Conservation (phyloP, 2,797 vertebrate genomes). For the Acridotheres tristis region DNA sequence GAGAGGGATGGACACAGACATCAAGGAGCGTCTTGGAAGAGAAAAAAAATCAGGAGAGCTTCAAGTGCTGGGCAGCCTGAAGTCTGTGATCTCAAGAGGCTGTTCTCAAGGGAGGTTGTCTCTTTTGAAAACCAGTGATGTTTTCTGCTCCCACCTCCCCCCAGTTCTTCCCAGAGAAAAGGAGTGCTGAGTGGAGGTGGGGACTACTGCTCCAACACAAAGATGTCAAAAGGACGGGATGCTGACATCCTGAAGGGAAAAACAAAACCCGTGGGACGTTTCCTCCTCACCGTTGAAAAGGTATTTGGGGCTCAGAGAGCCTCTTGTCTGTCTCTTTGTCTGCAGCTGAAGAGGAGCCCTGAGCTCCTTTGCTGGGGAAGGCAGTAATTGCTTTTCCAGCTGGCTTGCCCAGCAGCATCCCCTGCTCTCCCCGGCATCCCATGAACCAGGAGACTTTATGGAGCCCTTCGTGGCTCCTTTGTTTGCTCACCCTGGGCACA, state of each 20-base stretch:
- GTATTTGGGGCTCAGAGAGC: neutral
- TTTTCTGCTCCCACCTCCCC: neutral
- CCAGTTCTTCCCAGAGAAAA: neutral
- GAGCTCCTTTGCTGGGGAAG: neutral
- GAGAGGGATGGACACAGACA: neutral
- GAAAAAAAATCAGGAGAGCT: neutral
- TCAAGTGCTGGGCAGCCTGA: neutral
- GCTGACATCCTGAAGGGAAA: neutral
- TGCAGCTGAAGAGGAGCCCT: neutral
- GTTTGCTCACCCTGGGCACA: neutral
- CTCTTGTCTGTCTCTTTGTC: neutral
- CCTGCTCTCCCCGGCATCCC: neutral
- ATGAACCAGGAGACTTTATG: neutral
- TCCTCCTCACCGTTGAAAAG: neutral
- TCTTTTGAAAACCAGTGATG: neutral
- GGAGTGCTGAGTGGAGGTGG: neutral
- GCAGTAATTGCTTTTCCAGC: constrained; percentile 42
- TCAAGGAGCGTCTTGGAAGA: neutral
- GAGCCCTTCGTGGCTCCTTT: neutral
- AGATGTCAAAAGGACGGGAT: neutral
- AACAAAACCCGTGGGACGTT: neutral
- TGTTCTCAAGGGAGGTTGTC: neutral
- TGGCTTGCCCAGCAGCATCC: neutral
- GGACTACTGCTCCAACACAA: neutral
- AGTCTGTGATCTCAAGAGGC: neutral